Conservation (phyloP, 2,797 vertebrate species). For the Dipus sagitta region DNA sequence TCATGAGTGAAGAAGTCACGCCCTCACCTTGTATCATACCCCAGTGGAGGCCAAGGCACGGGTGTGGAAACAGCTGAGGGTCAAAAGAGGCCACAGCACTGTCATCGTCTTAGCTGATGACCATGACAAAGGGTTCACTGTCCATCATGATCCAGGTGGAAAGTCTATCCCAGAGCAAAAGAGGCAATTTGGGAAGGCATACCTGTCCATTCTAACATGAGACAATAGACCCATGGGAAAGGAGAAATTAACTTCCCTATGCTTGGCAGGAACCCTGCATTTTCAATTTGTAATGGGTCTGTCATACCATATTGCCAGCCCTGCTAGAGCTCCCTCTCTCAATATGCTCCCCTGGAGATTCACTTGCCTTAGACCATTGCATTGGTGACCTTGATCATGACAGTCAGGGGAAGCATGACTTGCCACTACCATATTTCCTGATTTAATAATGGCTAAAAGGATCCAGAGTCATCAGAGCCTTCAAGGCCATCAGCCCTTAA, state of each 20-base stretch:
- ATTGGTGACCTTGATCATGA: not conserved
- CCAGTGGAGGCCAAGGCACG: fast-evolving
- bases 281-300: not conserved
- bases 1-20: fast-evolving
- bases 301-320: fast-evolving
- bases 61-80: fast-evolving
- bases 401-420: not conserved
- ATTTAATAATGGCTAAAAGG: not conserved
- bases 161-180: not conserved
- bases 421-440: not conserved
- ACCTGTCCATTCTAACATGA: not conserved
- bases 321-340: not conserved
- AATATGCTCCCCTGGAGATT: not conserved
- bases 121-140: not conserved
- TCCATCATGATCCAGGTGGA: not conserved
- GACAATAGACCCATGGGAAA: fast-evolving
- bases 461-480: not conserved
- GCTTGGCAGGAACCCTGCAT: not conserved
- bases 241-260: not conserved
- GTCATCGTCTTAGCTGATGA: not conserved
- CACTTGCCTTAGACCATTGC: not conserved
- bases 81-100: not conserved
- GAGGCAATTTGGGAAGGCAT: not conserved
- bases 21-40: not conserved
- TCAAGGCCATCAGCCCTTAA: not conserved